These are phyloP conservation scores for Doryteuthis pealeii DNA, from an alignment of 1,140 invertebrate species.

Conservation along the genomic window DNA sequence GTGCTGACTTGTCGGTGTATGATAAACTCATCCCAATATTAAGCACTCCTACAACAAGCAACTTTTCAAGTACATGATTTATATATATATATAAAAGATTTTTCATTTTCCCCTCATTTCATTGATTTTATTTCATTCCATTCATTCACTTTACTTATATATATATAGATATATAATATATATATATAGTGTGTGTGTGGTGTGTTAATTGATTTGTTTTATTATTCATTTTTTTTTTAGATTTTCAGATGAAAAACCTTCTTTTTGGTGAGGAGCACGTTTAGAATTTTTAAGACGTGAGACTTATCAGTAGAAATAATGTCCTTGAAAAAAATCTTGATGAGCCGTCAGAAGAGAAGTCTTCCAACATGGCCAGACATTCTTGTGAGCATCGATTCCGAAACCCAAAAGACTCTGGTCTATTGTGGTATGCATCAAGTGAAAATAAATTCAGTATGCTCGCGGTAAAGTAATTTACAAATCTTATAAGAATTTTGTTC, in stretches of 20 bases:
- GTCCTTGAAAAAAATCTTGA: not conserved
- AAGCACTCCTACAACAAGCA: too few relatives aligned
- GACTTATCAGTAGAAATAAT: conserved; percentile 81
- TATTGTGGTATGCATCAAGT: conserved; percentile 66
- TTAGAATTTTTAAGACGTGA: conserved; percentile 80
- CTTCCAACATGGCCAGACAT: conserved; percentile 35
- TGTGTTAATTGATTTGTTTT: not conserved
- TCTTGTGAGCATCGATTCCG: conserved; percentile 76
- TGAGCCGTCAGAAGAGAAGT: conserved; percentile 22
- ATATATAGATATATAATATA: too few relatives aligned
- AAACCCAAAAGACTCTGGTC: conserved; percentile 74
- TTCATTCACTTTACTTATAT: too few relatives aligned
- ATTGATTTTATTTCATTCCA: too few relatives aligned
- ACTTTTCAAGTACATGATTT: too few relatives aligned
- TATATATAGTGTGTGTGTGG: too few relatives aligned
- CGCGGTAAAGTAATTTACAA: too few relatives aligned
- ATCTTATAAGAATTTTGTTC: too few relatives aligned
- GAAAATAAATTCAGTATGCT: not conserved
- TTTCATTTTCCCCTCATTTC: too few relatives aligned
- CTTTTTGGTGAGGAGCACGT: conserved; percentile 74
- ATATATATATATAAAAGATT: too few relatives aligned
- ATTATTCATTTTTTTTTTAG: conserved; percentile 47
- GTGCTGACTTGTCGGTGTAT: too few relatives aligned
- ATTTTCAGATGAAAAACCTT: conserved; percentile 80
- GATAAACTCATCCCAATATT: too few relatives aligned